Conservation (phyloP, 2,797 vertebrate genomes). For the Acridotheres tristis region DNA sequence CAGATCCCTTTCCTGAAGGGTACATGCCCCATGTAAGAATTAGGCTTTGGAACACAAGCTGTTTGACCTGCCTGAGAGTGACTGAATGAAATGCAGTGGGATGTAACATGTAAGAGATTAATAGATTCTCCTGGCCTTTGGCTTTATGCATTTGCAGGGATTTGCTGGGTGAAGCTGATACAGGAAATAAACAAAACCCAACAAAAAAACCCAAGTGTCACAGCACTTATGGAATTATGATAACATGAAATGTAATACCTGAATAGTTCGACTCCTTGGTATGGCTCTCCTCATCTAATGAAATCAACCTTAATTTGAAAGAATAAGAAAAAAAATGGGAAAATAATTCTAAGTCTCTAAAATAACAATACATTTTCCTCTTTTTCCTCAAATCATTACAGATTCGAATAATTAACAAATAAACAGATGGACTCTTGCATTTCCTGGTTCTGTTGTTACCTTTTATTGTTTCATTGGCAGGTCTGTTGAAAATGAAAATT, state of each 20-base stretch:
- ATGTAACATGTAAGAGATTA: background rate
- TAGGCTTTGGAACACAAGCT: background rate
- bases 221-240: background rate
- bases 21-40: background rate
- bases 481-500: background rate
- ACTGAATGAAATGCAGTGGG: background rate
- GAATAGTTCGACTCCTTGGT: constrained; percentile 70
- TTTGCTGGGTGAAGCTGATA: background rate
- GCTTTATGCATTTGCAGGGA: background rate
- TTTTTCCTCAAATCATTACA: background rate
- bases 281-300: constrained; percentile 81
- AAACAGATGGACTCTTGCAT: background rate
- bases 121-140: background rate
- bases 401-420: background rate
- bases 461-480: background rate
- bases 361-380: background rate
- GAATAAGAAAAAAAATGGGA: background rate
- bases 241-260: constrained; percentile 76
- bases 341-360: background rate
- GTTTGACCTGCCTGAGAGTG: background rate
- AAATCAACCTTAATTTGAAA: constrained; percentile 85
- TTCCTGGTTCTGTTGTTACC: background rate
- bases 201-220: background rate
- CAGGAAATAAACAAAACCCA: background rate
- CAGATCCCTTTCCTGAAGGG: background rate